A percentile compares a stretch with the other conserved stretches of the same genome.
Conservation (phyloP, 2,113 vertebrate genomes). For the Misgurnus anguillicaudatus region DNA sequence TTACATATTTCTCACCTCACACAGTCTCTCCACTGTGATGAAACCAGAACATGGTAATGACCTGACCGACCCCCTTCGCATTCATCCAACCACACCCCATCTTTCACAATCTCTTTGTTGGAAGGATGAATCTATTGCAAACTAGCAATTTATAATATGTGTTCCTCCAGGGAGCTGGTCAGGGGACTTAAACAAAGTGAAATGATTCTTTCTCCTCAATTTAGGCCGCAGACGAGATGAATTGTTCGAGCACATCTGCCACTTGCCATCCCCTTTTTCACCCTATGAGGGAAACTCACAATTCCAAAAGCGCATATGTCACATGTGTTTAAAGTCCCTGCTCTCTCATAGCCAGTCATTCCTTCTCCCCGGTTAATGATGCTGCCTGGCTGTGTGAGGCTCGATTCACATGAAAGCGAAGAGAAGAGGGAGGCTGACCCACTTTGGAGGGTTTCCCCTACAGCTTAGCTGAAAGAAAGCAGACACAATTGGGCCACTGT, state of each 20-base stretch:
- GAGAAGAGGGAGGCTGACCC: slow-evolving; percentile 40
- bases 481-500: slow-evolving; percentile 51
- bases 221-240: slow-evolving; percentile 8
- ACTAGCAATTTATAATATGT: slow-evolving; percentile 34
- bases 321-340: slow-evolving; percentile 27
- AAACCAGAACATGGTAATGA: slow-evolving; percentile 28
- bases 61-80: background rate
- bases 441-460: slow-evolving; percentile 43
- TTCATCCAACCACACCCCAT: slow-evolving; percentile 1
- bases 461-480: slow-evolving; percentile 41
- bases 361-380: slow-evolving; percentile 11
- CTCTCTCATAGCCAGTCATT: background rate
- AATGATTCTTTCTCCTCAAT: slow-evolving; percentile 8
- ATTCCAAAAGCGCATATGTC: slow-evolving; percentile 35
- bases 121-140: slow-evolving; percentile 18
- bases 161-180: slow-evolving; percentile 27
- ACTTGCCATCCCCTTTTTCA: background rate
- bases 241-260: slow-evolving; percentile 40
- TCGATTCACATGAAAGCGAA: slow-evolving; percentile 7
- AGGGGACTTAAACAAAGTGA: slow-evolving; percentile 7
- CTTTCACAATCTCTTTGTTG: slow-evolving; percentile 7
- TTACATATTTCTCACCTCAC: slow-evolving; percentile 37
- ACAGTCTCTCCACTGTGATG: slow-evolving; percentile 5
- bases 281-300: slow-evolving; percentile 26
- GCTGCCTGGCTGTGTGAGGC: slow-evolving; percentile 11